Evolutionary conservation across 2,797 vertebrate genomes (phyloP).

Genomic region (Hoplostethus atlanticus): DNA sequence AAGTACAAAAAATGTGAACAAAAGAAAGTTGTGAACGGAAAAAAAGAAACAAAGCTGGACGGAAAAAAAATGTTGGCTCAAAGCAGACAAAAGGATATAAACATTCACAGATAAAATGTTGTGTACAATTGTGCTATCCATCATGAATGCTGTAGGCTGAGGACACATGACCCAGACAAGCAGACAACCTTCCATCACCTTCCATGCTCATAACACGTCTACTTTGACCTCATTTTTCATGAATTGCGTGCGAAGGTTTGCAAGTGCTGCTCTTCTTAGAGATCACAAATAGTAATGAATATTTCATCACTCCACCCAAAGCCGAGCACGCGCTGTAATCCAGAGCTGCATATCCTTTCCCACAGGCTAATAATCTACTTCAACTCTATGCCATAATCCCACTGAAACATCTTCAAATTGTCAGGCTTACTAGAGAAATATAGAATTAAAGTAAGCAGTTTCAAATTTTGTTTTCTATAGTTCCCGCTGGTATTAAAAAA

Average conservation of each 20-base stretch:
- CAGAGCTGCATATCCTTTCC: conserved; percentile 82
- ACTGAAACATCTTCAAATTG: conserved; percentile 50
- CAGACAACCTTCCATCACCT: conserved; percentile 54
- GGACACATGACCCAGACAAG: conserved; percentile 25
- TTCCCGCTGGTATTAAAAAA: background rate
- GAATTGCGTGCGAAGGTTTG: conserved; percentile 82
- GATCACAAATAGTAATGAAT: conserved; percentile 89
- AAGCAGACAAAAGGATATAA: background rate
- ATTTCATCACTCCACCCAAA: conserved; percentile 86
- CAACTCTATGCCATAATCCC: conserved; percentile 68
- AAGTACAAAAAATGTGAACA: background rate
- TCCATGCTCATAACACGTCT: conserved; percentile 52
- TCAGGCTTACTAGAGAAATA: conserved; percentile 19
- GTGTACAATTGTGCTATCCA: background rate
- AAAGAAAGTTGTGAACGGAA: background rate
- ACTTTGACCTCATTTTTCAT: conserved; percentile 65
- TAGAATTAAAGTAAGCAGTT: background rate
- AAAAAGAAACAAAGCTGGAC: background rate
- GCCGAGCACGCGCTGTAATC: conserved; percentile 83
- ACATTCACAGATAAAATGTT: background rate
- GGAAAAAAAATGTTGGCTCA: background rate
- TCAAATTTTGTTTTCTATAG: conserved; percentile 6
- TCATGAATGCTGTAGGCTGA: conserved; percentile 25
- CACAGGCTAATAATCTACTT: conserved; percentile 83
- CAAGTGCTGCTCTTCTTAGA: conserved; percentile 82